These are phyloP conservation scores for Procambarus virginalis DNA, from an alignment of 1,140 invertebrate species.

Conservation along the genomic window DNA sequence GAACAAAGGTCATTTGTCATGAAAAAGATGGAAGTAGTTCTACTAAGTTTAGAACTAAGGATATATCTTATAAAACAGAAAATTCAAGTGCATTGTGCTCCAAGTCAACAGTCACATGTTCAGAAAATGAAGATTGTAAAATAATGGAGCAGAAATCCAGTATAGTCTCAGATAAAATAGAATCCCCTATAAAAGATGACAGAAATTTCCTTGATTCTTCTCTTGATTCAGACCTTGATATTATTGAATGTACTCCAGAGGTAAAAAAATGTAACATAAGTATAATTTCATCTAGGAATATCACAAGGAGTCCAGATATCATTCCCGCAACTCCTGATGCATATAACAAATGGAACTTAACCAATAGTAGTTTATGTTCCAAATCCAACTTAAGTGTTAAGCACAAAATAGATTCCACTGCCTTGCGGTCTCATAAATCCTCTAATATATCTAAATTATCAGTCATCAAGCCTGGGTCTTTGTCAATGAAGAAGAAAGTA, in stretches of 20 bases:
- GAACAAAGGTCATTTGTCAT: not conserved
- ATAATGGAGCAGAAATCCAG: not conserved
- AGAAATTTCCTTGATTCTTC: not conserved
- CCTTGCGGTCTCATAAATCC: not conserved
- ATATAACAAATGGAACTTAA: not conserved
- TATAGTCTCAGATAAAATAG: not conserved
- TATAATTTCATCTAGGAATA: not conserved
- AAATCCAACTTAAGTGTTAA: not conserved
- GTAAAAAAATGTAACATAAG: not conserved
- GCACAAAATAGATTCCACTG: not conserved
- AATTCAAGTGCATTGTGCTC: not conserved
- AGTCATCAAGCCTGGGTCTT: not conserved
- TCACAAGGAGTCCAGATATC: not conserved
- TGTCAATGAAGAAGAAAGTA: not conserved
- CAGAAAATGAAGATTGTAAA: too few species aligned
- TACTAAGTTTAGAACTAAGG: not conserved
- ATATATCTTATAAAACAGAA: not conserved
- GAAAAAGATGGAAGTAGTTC: not conserved
- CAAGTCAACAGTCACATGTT: not conserved
- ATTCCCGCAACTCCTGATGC: constrained; percentile 15
- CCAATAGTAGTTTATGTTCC: not conserved
- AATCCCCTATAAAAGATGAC: not conserved
- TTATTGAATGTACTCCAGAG: constrained; percentile 18
- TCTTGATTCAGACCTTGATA: constrained; percentile 13
- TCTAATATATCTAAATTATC: not conserved